These are phyloP conservation scores for Mizuhopecten yessoensis DNA, from an alignment of 1,140 invertebrate genomes.

Conservation along the genomic window DNA sequence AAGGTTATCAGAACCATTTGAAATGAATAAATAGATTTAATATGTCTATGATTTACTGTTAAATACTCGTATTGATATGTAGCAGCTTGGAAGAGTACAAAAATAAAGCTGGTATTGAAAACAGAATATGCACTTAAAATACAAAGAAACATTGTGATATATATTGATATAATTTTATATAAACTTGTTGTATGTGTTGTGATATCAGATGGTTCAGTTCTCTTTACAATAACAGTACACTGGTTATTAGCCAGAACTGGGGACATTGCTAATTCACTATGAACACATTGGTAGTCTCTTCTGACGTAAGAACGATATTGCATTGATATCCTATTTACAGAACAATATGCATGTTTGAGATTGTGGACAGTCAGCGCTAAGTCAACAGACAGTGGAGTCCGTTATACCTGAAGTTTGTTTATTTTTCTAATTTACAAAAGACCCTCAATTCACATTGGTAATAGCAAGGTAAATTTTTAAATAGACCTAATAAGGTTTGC, in stretches of 20 bases:
- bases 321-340: conserved; percentile 18
- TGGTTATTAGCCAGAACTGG: not conserved
- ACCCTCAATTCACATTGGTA: not conserved
- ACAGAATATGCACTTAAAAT: not conserved
- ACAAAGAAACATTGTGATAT: not conserved
- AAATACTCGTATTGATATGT: not conserved
- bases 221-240: not conserved
- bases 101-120: not conserved
- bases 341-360: conserved; percentile 27
- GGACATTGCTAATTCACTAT: not conserved
- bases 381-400: not conserved
- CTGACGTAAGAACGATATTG: not conserved
- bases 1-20: not conserved
- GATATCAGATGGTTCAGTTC: not conserved
- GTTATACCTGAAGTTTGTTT: not conserved
- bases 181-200: not conserved
- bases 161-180: not conserved
- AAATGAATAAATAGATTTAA: not conserved
- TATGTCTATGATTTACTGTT: not conserved
- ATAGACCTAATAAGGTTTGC: not conserved
- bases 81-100: not conserved
- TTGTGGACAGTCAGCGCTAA: not conserved
- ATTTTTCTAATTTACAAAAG: conserved; percentile 42
- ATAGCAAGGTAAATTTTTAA: conserved; percentile 57
- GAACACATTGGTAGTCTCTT: not conserved